Conservation (phyloP, 1,140 invertebrate species). For the Drosophila seguyi region DNA sequence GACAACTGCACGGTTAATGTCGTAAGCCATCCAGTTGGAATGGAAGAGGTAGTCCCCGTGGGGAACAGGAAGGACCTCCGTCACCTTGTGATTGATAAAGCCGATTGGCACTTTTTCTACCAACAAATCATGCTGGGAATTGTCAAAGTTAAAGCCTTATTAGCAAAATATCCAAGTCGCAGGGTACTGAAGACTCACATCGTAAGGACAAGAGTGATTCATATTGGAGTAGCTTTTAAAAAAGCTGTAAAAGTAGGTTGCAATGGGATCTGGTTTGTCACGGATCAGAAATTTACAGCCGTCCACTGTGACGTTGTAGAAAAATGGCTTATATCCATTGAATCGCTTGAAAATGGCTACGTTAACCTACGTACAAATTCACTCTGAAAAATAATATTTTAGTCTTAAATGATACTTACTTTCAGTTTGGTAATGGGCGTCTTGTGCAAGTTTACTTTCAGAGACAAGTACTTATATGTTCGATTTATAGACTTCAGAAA, state of each 20-base stretch:
- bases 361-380: background rate
- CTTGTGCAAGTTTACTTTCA: conserved; percentile 7
- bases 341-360: background rate
- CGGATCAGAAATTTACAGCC: background rate
- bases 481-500: conserved; percentile 1
- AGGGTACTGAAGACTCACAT: background rate
- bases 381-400: background rate
- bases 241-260: background rate
- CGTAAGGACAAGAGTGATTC: background rate
- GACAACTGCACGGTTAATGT: background rate
- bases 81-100: background rate
- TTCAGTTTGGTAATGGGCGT: background rate
- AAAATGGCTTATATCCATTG: background rate
- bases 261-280: background rate
- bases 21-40: conserved; percentile 5
- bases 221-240: conserved; percentile 2
- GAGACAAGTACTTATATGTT: background rate
- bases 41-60: conserved; percentile 8
- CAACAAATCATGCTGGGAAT: background rate
- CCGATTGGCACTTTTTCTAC: background rate
- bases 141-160: no score
- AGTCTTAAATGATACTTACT: background rate
- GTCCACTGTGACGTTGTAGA: background rate
- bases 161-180: background rate
- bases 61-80: background rate